Conservation (phyloP, 2,113 vertebrate species). For the Megaleporinus macrocephalus region DNA sequence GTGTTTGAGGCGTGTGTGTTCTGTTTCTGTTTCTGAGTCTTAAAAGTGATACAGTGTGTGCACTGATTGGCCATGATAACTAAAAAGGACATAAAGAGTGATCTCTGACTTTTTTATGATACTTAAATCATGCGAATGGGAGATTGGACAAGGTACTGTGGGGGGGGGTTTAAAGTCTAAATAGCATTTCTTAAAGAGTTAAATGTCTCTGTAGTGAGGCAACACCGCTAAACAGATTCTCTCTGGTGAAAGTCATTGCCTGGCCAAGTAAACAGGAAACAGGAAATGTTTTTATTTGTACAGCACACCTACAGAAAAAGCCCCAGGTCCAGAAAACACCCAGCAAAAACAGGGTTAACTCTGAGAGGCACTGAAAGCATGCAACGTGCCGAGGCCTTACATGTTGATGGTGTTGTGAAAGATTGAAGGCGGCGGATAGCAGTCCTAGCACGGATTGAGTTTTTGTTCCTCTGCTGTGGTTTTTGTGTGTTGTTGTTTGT, state of each 20-base stretch:
- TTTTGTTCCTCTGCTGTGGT: background rate
- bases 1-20: too few species aligned
- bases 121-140: too few species aligned
- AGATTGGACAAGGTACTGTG: too few species aligned
- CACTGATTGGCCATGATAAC: too few species aligned
- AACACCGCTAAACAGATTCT: background rate
- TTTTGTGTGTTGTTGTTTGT: background rate
- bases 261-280: background rate
- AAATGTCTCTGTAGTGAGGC: too few species aligned
- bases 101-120: too few species aligned
- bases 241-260: background rate
- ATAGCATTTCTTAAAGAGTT: too few species aligned
- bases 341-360: background rate
- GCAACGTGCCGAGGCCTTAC: background rate
- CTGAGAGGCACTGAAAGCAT: too few species aligned
- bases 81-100: too few species aligned
- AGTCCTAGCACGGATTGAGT: background rate
- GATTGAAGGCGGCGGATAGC: background rate
- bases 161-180: too few species aligned
- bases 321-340: background rate
- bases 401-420: background rate
- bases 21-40: too few species aligned
- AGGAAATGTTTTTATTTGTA: background rate
- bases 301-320: background rate
- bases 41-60: too few species aligned